Evolutionary conservation across 2,888 invertebrate species (phyloP).

Genomic region (Leucania comma): DNA sequence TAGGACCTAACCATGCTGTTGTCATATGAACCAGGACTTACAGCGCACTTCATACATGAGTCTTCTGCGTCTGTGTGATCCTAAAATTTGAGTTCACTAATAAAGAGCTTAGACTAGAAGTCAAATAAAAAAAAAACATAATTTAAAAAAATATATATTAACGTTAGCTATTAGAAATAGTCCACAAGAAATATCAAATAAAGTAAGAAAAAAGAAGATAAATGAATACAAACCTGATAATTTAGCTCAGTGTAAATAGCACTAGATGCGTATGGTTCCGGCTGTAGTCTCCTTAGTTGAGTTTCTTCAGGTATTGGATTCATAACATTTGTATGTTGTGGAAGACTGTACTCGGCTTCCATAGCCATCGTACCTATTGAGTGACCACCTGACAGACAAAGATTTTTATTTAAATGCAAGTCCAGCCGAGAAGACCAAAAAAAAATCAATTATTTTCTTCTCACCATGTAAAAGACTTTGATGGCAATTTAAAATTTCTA

Average conservation of each 20-base stretch:
- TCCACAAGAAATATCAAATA: no score
- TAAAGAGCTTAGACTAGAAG: constrained; percentile 48
- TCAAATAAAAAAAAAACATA: constrained; percentile 20
- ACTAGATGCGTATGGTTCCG: constrained; percentile 94
- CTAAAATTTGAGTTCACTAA: constrained; percentile 72
- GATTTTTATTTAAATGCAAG: neutral
- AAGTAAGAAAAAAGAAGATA: neutral
- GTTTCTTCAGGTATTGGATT: constrained; percentile 83
- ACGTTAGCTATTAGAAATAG: neutral
- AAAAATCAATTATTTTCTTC: constrained; percentile 52
- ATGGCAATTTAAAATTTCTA: constrained; percentile 87
- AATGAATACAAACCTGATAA: constrained; percentile 78
- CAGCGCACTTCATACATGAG: constrained; percentile 89
- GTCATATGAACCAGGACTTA: constrained; percentile 90
- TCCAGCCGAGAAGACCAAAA: neutral
- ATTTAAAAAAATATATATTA: neutral
- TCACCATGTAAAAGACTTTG: constrained; percentile 85
- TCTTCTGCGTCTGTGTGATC: constrained; percentile 89
- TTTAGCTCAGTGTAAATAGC: constrained; percentile 91
- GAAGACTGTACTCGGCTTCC: constrained; percentile 88
- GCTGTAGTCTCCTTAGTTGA: constrained; percentile 81
- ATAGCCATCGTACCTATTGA: constrained; percentile 85
- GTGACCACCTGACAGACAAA: constrained; percentile 79
- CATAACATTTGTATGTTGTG: constrained; percentile 82
- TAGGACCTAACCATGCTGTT: constrained; percentile 88